Evolutionary conservation across 2,113 vertebrate species (phyloP).

Genomic region (Microtus oregoni): DNA sequence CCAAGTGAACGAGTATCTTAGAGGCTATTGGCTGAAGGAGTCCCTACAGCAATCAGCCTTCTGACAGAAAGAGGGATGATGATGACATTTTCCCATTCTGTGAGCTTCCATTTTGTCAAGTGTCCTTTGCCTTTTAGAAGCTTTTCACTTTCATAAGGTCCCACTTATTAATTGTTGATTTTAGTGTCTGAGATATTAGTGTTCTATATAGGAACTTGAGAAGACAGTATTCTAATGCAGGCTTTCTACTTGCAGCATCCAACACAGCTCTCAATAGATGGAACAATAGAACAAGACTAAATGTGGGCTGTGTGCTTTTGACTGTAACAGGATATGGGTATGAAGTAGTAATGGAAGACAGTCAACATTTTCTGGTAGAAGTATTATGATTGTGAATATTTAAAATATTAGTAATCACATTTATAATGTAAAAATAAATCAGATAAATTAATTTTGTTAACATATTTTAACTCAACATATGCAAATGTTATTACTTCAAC

Average conservation of each 20-base stretch:
- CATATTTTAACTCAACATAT: constrained; percentile 19
- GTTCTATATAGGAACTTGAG: not conserved
- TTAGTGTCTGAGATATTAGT: not conserved
- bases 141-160: not conserved
- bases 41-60: not conserved
- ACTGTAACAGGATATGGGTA: not conserved
- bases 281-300: not conserved
- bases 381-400: not conserved
- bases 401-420: not conserved
- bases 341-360: not conserved
- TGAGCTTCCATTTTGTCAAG: not conserved
- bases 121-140: not conserved
- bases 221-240: not conserved
- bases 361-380: not conserved
- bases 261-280: not conserved
- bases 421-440: constrained; percentile 35
- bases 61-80: not conserved
- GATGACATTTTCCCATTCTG: not conserved
- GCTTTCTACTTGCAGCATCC: not conserved
- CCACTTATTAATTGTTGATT: not conserved
- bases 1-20: too few relatives aligned
- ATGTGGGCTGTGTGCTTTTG: not conserved
- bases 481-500: constrained; percentile 44
- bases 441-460: constrained; percentile 34
- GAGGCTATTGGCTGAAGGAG: too few relatives aligned